Percentiles rank a stretch among this genome's conserved stretches.
phyloP scores from a whole-genome alignment of 1,140 invertebrate genomes.

The Trichonephila clavipes region DNA sequence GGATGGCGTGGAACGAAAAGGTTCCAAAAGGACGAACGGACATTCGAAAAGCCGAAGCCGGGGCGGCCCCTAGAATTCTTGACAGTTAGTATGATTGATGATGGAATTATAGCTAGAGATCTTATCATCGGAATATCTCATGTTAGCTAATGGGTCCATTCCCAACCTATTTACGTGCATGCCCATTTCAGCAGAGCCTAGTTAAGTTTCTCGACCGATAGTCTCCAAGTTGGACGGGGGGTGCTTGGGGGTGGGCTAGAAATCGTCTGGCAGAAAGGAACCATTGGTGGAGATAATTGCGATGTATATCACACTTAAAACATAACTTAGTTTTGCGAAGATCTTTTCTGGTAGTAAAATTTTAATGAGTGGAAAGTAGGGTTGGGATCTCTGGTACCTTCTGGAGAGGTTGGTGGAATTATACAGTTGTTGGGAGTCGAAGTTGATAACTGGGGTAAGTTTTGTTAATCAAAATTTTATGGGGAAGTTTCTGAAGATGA shows the following conservation, averaged over 20 bases:
- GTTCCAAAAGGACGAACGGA: constrained; percentile 4
- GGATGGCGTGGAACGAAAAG: not conserved
- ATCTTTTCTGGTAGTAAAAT: constrained; percentile 3
- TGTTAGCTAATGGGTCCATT: constrained; percentile 66
- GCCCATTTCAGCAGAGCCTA: constrained; percentile 24
- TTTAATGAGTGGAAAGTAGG: constrained; percentile 7
- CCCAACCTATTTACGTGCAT: constrained; percentile 64
- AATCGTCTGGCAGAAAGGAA: not conserved
- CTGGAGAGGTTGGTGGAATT: not conserved
- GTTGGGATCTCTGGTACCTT: not conserved
- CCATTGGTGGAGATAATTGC: not conserved
- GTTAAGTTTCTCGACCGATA: constrained; percentile 29
- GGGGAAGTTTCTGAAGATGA: no score
- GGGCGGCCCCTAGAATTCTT: constrained; percentile 32
- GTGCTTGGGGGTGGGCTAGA: not conserved
- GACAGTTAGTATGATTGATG: constrained; percentile 70
- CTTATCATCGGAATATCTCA: constrained; percentile 69
- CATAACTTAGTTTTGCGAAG: not conserved
- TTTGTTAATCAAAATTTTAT: no score
- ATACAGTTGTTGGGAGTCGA: not conserved
- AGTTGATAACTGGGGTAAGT: not conserved
- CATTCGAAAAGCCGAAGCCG: not conserved
- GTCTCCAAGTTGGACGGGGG: not conserved
- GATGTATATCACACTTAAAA: constrained; percentile 1
- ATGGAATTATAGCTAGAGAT: constrained; percentile 68